Evolutionary conservation across 1,140 invertebrate genomes (phyloP), one percentile per base, ranked within the genome.

Genomic region (Drosophila nigromelanica): DNA sequence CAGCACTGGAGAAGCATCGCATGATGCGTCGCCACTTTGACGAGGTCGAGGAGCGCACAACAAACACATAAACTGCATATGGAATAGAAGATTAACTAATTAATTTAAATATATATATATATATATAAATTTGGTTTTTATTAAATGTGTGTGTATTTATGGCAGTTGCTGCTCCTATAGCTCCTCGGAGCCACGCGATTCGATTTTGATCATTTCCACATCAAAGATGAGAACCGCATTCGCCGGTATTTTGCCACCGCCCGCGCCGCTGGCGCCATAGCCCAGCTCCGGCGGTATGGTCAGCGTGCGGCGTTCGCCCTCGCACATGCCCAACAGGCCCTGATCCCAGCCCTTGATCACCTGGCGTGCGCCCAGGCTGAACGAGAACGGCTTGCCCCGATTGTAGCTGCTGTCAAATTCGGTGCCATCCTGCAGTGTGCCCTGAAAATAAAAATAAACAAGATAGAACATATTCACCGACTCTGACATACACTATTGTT

Each of bases 321-420:
- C 95, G 93, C 96, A 97, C 96, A 97, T 97, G 51, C 95, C 96
- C 47, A 97, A 93, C 5, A 98, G 93, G 15, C 97, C 96, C 93
- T 97, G 96, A 77, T 98, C 97, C 97, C 96, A 97, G 58, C 96
- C 96, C 91, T 95, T 95, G 62, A 96, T 96, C 7, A 98, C 96
- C 93, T 97, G 97, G 3, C 96, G 96, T 76, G 94, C 93, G 72
- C 96, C 96, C 37, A 97, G 92, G 7, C 95, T 96, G 79, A 97
- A 97, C 11, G 94, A 94, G 35, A 98, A 94, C 5, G 96, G 96
- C 67, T 95, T 93, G 21, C 94, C 94, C 55, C 96, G 93, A 35
- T 94, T 93, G 74, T 95, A 93, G 70, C 95, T 97, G 87, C 95
- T 97, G 91, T 98, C 97, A 93, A 98, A 97, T 91, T 97, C 96